A percentile compares a stretch with the other conserved stretches of the same genome.
Conservation (phyloP, 2,888 invertebrate genomes). For the Caradrina kadenii region DNA sequence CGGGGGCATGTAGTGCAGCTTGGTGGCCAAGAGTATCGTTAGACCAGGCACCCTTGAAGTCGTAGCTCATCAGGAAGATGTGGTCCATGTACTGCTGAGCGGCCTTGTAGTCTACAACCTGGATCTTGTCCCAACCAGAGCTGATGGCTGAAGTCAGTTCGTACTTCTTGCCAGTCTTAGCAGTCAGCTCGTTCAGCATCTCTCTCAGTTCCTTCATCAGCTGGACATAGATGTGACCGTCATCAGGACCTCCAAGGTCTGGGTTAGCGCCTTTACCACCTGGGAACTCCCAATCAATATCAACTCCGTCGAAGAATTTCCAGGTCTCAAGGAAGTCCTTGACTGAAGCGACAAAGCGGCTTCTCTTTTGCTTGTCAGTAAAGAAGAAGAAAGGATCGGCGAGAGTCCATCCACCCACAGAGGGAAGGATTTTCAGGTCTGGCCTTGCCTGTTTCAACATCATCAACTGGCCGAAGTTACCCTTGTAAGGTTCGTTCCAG, state of each 20-base stretch:
- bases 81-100: slow-evolving; percentile 89
- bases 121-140: slow-evolving; percentile 88
- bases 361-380: slow-evolving; percentile 81
- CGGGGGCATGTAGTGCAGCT: slow-evolving; percentile 83
- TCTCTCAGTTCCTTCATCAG: slow-evolving; percentile 86
- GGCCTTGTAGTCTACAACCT: slow-evolving; percentile 85
- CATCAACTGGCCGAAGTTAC: slow-evolving; percentile 88
- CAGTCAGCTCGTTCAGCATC: slow-evolving; percentile 84
- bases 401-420: slow-evolving; percentile 87
- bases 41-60: slow-evolving; percentile 88
- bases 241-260: slow-evolving; percentile 83
- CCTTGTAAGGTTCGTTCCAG: slow-evolving; percentile 89
- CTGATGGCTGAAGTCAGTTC: slow-evolving; percentile 88
- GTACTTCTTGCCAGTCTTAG: slow-evolving; percentile 84
- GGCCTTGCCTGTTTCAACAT: slow-evolving; percentile 86
- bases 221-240: slow-evolving; percentile 82
- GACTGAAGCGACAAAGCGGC: slow-evolving; percentile 85
- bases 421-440: slow-evolving; percentile 85
- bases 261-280: slow-evolving; percentile 88
- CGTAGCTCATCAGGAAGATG: slow-evolving; percentile 88
- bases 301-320: slow-evolving; percentile 89
- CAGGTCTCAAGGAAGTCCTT: slow-evolving; percentile 87
- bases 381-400: slow-evolving; percentile 89
- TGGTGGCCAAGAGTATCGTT: slow-evolving; percentile 87
- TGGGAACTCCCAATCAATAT: slow-evolving; percentile 89